Conservation (phyloP, 2,888 invertebrate genomes). For the Quadriops clusia region DNA sequence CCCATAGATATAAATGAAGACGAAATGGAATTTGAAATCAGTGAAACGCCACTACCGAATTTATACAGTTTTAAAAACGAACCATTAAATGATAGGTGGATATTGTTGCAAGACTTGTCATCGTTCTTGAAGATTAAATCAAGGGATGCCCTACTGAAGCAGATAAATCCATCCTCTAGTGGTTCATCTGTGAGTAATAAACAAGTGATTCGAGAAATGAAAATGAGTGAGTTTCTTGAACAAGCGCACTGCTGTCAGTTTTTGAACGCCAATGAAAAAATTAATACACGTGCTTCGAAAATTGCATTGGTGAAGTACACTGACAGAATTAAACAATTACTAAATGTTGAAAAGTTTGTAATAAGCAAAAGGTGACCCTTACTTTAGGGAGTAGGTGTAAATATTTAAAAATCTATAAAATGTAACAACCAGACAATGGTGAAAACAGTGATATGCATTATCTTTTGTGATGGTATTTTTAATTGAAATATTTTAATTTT, state of each 20-base stretch:
- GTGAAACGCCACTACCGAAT: conserved; percentile 67
- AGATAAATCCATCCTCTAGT: conserved; percentile 54
- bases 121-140: conserved; percentile 68
- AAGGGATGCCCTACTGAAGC: conserved; percentile 64
- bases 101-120: conserved; percentile 68
- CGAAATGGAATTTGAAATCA: conserved; percentile 72
- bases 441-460: conserved; percentile 16
- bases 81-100: conserved; percentile 60
- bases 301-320: conserved; percentile 74
- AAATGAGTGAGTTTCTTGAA: conserved; percentile 69
- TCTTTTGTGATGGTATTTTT: conserved; percentile 16
- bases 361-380: conserved; percentile 46
- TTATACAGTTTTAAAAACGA: conserved; percentile 61
- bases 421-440: too few species aligned
- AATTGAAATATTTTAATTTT: conserved; percentile 10
- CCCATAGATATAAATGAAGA: conserved; percentile 41
- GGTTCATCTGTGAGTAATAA: too few species aligned
- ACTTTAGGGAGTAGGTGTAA: conserved; percentile 3
- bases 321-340: conserved; percentile 67
- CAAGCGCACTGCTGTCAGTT: conserved; percentile 70
- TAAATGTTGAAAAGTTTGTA: conserved; percentile 67
- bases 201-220: conserved; percentile 52
- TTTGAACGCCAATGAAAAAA: conserved; percentile 63
- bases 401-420: conserved; percentile 7
- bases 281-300: conserved; percentile 69